Conservation (phyloP, 2,113 vertebrate species). For the Siniperca chuatsi region DNA sequence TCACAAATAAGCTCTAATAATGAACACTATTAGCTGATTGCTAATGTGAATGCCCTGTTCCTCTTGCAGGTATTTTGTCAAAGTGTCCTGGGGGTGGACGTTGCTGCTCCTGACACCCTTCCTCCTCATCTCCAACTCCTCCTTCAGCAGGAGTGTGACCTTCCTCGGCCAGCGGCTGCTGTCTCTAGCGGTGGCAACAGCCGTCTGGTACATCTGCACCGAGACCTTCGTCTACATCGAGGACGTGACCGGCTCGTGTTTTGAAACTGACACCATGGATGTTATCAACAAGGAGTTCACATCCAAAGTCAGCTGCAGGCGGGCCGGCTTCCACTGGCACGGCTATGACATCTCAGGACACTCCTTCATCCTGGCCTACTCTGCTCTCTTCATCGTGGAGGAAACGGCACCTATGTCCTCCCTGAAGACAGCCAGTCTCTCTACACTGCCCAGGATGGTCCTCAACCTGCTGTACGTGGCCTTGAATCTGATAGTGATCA, state of each 20-base stretch:
- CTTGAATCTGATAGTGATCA: conserved; percentile 84
- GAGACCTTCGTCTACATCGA: conserved; percentile 89
- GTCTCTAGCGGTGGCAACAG: conserved; percentile 88
- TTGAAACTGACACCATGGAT: conserved; percentile 22
- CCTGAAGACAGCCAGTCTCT: conserved; percentile 70
- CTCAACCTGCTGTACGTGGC: conserved; percentile 86
- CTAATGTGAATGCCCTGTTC: background rate
- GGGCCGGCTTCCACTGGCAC: conserved; percentile 86
- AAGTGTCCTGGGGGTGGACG: conserved; percentile 96
- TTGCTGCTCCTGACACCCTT: conserved; percentile 93
- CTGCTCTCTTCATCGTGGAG: conserved; percentile 91
- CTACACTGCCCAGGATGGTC: conserved; percentile 43
- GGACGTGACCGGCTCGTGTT: conserved; percentile 89
- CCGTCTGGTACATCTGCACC: conserved; percentile 90
- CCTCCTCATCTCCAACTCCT: conserved; percentile 87
- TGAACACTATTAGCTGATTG: background rate
- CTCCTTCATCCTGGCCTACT: conserved; percentile 94
- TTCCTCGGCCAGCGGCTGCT: conserved; percentile 84
- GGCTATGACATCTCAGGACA: conserved; percentile 97
- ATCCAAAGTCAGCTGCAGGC: conserved; percentile 86
- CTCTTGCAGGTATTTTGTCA: conserved; percentile 93
- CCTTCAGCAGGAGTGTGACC: conserved; percentile 68
- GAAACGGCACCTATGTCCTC: conserved; percentile 88
- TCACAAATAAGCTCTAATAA: background rate
- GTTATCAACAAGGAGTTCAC: conserved; percentile 53